phyloP scores from a whole-genome alignment of 2,888 invertebrate genomes.

The Deladenus siricidicola region DNA sequence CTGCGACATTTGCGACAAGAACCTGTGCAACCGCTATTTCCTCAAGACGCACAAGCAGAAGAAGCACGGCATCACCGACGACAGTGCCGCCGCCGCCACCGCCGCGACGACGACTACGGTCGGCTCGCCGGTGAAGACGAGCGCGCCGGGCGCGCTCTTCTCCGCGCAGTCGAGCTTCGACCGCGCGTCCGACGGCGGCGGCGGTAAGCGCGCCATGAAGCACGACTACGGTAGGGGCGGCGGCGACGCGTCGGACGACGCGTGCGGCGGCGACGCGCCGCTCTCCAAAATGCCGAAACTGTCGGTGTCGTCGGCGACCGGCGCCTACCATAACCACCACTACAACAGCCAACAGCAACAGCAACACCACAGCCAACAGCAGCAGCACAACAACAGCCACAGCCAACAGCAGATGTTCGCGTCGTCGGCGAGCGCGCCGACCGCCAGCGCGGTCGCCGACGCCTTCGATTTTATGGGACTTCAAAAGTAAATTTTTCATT shows the following conservation, averaged over 20 bases:
- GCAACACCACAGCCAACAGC: neutral
- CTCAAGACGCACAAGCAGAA: slow-evolving; percentile 95
- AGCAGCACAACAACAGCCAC: slow-evolving; percentile 4
- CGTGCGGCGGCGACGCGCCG: no score
- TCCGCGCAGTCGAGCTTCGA: neutral
- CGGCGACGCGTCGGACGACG: neutral
- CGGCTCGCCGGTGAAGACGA: neutral
- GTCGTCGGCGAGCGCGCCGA: neutral
- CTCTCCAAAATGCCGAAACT: slow-evolving; percentile 8
- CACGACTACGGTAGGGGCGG: neutral
- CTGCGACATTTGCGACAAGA: slow-evolving; percentile 93
- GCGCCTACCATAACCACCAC: neutral
- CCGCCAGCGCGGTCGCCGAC: neutral
- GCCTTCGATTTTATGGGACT: slow-evolving; percentile 75
- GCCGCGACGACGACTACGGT: neutral
- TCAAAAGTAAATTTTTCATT: no score
- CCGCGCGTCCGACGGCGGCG: neutral
- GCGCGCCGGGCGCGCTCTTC: neutral
- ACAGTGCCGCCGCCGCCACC: neutral
- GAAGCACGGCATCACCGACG: slow-evolving; percentile 80
- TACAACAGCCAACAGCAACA: neutral
- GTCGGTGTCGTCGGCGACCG: slow-evolving; percentile 7
- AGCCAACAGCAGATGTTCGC: neutral
- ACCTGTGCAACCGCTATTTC: slow-evolving; percentile 97
- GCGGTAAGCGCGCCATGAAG: slow-evolving; percentile 1